phyloP scores from a whole-genome alignment of 1,140 invertebrate species.

The Zaprionus inermis region DNA sequence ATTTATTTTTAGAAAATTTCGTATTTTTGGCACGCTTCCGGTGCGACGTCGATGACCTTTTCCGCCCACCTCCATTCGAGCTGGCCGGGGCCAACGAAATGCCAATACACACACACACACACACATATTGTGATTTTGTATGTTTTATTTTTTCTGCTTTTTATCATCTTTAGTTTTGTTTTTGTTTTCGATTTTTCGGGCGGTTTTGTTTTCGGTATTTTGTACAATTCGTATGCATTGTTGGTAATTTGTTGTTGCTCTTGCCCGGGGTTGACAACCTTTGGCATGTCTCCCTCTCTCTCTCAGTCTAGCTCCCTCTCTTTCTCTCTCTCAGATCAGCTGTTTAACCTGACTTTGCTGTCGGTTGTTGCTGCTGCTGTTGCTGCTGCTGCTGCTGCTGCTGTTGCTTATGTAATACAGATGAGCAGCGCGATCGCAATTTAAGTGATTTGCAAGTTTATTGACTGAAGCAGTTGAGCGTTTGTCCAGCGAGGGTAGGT shows the following conservation, averaged over 20 bases:
- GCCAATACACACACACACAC: constrained; percentile 17
- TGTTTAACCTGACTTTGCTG: constrained; percentile 34
- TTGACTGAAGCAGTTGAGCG: constrained; percentile 50
- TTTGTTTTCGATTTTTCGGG: not conserved
- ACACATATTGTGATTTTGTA: constrained; percentile 9
- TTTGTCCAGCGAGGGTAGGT: not conserved
- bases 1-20: constrained; percentile 66
- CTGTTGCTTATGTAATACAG: constrained; percentile 71
- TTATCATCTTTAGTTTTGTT: constrained; percentile 30
- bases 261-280: constrained; percentile 56
- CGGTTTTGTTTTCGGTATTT: no score
- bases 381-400: constrained; percentile 21
- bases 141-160: constrained; percentile 19
- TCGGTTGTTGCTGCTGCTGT: constrained; percentile 18
- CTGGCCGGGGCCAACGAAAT: constrained; percentile 51
- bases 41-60: constrained; percentile 71
- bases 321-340: constrained; percentile 48
- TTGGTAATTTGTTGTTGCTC: constrained; percentile 26
- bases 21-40: constrained; percentile 80
- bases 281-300: constrained; percentile 2
- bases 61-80: constrained; percentile 23
- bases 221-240: constrained; percentile 34
- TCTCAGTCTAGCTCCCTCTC: not conserved
- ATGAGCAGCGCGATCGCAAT: constrained; percentile 60
- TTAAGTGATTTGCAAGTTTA: constrained; percentile 55